Percentiles rank a stretch among this genome's conserved stretches.
Evolutionary conservation across 2,797 vertebrate species (phyloP).

Genomic region (Xyrichtys novacula): DNA sequence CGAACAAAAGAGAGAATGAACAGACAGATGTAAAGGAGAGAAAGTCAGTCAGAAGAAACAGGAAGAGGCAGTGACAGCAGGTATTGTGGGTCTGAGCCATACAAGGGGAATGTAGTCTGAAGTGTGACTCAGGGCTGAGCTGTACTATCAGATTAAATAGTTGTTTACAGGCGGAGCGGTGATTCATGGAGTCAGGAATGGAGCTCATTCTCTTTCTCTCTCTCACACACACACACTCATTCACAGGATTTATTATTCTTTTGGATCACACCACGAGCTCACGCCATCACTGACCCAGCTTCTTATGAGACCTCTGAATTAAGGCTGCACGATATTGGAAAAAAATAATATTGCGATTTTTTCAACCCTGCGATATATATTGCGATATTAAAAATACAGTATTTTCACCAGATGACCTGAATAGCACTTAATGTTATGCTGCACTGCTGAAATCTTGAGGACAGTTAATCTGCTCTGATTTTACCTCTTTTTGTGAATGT

Average conservation of each 20-base stretch:
- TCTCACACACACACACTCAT: constrained; percentile 30
- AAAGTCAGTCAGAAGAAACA: constrained; percentile 24
- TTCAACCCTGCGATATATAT: no score
- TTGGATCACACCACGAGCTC: constrained; percentile 17
- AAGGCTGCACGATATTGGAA: no score
- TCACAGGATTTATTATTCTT: constrained; percentile 36
- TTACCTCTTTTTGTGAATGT: no score
- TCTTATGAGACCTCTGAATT: not conserved
- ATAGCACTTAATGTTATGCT: no score
- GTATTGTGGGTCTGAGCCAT: constrained; percentile 59
- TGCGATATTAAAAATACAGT: no score
- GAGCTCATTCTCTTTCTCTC: constrained; percentile 4
- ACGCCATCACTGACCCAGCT: not conserved
- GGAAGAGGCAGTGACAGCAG: constrained; percentile 55
- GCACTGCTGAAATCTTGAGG: no score
- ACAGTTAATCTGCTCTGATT: no score
- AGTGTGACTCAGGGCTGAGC: constrained; percentile 77
- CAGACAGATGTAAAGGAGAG: not conserved
- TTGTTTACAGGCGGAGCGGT: constrained; percentile 62
- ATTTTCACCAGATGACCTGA: no score
- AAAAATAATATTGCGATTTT: no score
- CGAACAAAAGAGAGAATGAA: not conserved
- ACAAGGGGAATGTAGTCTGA: constrained; percentile 54
- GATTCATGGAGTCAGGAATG: constrained; percentile 61
- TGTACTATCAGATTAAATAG: constrained; percentile 51